Base-by-base conservation (phyloP, 2,113 vertebrate species). In the Gopherus flavomarginatus region DNA sequence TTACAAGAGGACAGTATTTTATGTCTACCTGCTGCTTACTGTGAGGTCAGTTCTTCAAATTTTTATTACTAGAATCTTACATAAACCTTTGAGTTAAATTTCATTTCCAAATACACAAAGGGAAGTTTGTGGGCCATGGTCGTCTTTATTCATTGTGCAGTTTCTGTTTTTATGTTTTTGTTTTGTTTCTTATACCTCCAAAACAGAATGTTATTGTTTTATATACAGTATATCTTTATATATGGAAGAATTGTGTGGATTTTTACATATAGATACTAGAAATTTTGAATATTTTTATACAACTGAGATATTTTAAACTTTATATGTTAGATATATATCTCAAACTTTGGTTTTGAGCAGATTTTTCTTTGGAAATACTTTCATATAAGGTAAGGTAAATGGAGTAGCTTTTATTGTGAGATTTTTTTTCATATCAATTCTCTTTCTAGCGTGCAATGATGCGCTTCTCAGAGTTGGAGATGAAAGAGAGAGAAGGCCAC, bases 21-120 rank as follows among this genome's bases (percentile, higher is more conserved):
- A 99, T 99, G 99, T 99, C 99, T 99, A 99, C 99, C 99, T 99
- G 99, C 99, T 99, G 99, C 99, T 99, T 99, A 99, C 99, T 99
- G 99, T 99, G 99, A 99, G 99, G 99, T 99, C 99, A 99, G 99
- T 99, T 99, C 99, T 99, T 99, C 99, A 99, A 98, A 99, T 99
- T 99, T 99, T 99, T 99, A 99, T 99, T 99, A 99, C 98, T 98
- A 98, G 98, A 98, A 98, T 98, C 98, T 99, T 98, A 98, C 98
- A 98, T 98, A 98, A 98, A 98, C 98, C 98, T 99, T 98, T 98
- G 98, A 98, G 98, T 99, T 98, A 98, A 98, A 98, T 98, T 98
- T 98, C 98, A 98, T 98, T 98, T 98, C 97, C 98, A 98, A 98
- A 98, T 98, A 98, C 98, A 97, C 98, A 95, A 97, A 98, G 98